Percentiles rank a stretch among this genome's conserved stretches.
phyloP scores from a whole-genome alignment of 2,113 vertebrate genomes.

The Pelobates fuscus region DNA sequence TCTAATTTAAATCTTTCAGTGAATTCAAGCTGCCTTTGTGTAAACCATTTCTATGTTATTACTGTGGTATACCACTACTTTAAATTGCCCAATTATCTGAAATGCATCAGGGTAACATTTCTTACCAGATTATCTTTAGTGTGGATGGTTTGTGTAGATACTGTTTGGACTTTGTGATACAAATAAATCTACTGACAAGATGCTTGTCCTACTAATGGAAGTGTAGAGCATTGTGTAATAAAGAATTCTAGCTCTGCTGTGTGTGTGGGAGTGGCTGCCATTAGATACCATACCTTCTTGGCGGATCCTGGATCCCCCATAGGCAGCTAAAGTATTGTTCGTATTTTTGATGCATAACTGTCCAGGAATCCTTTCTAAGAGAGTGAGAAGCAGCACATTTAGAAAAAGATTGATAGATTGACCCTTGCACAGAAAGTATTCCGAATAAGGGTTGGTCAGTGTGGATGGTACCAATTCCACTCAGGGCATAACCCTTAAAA shows the following conservation, averaged over 20 bases:
- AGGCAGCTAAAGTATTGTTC: background rate
- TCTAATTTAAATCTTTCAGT: too few species aligned
- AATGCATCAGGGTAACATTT: slow-evolving; percentile 10
- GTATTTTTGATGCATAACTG: background rate
- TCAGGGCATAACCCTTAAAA: too few species aligned
- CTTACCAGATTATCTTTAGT: slow-evolving; percentile 18
- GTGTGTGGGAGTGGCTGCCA: background rate
- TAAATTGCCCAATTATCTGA: background rate
- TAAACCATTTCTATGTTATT: too few species aligned
- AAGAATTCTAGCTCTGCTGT: background rate
- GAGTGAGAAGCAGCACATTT: background rate
- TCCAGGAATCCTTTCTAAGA: background rate
- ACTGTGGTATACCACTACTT: too few species aligned
- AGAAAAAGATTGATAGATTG: too few species aligned
- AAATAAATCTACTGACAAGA: background rate
- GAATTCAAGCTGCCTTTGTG: too few species aligned
- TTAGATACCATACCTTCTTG: background rate
- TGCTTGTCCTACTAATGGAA: slow-evolving; percentile 16
- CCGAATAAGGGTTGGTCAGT: too few species aligned
- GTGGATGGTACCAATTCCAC: too few species aligned
- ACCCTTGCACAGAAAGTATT: too few species aligned
- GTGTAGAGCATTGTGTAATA: background rate
- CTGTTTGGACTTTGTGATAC: slow-evolving; percentile 29
- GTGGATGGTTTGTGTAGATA: slow-evolving; percentile 25
- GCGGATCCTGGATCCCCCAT: background rate